Evolutionary conservation across 2,888 invertebrate species (phyloP), one percentile per base, ranked within the genome.

Genomic region (Imbricaverruca yamaguchii): DNA sequence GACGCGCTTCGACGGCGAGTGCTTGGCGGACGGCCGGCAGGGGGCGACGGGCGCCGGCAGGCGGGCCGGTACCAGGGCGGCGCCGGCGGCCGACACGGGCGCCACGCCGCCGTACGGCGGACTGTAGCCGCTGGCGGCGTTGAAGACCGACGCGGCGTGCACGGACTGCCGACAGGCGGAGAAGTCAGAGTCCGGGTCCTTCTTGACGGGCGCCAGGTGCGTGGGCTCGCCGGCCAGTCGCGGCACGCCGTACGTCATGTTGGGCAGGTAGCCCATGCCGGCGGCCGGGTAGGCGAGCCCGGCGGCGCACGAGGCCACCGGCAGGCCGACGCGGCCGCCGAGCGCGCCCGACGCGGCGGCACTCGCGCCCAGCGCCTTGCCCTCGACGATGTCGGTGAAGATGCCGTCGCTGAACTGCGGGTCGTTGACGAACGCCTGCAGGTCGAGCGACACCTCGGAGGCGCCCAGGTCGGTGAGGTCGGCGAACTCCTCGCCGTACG

Each of bases 401-500:
- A 96, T 90, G 65, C 94, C 94, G 85, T 95, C 94, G 80, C 85
- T 85, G 89, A 96, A 95, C 89, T 95, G 94, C 57, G 90, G 89
- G 87, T 96, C 96, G 89, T 96, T 95, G 86, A 97, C 96, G 85
- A 97, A 91, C 87, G 94, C 93, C 87, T 96, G 95, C 84, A 97
- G 89, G 86, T 97, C 96, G 86, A 97, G 90, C 84, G 95, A 94
- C 87, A 96, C 95, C 88, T 97, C 97, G 84, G 95, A 94, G 82
- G 94, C 93, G 87, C 95, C 95, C 86, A 97, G 91, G 87, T 96
- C 96, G 83, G 96, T 89, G 86, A 96, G 95, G 81, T 86, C 85
- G 74, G 90, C 90, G 83, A 90, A 90, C 81, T 85, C 85, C 56
- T 85, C 85, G 13, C 84, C 84, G 78, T 83, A 89, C 88, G 86